phyloP scores from a whole-genome alignment of 2,113 vertebrate species.

The cattle (Bos taurus) region ARS-UCD2.0 NC_037333.1:61109501-61110000 shows the following conservation, averaged over 20 bases:
- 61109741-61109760: background rate
- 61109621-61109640: background rate
- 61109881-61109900: background rate
- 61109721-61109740: background rate
- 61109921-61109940: background rate
- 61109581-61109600: conserved; percentile 41
- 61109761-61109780: background rate
- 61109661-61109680: background rate
- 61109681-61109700: background rate
- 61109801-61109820: background rate
- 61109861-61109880: background rate
- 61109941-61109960: background rate
- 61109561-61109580: conserved; percentile 39
- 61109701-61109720: background rate
- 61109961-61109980: background rate
- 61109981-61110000: background rate
- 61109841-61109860: background rate
- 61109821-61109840: background rate
- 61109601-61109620: conserved; percentile 30
- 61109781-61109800: background rate
- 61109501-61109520: background rate
- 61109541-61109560: background rate
- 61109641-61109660: background rate
- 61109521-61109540: background rate
- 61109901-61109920: background rate